These are phyloP conservation scores for Zaprionus kolodkinae DNA, from an alignment of 1,140 invertebrate species.

Conservation along the genomic window DNA sequence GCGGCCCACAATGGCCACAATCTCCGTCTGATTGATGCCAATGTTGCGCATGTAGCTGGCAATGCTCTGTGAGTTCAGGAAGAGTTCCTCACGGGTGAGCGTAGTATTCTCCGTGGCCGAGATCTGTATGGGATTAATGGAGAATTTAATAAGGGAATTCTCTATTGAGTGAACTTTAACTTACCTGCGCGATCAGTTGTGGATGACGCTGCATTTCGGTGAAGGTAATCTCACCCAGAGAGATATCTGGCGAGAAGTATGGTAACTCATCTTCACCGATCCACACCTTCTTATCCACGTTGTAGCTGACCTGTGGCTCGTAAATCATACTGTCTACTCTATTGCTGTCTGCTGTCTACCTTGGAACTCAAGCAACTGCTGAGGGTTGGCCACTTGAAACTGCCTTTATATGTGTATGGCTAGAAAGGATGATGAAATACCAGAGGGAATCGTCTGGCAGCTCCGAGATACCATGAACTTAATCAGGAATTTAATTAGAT, in stretches of 20 bases:
- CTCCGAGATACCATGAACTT: background rate
- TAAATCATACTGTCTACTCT: constrained; percentile 37
- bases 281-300: constrained; percentile 36
- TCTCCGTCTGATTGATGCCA: constrained; percentile 30
- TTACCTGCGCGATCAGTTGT: constrained; percentile 43
- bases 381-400: background rate
- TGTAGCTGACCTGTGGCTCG: constrained; percentile 29
- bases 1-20: constrained; percentile 41
- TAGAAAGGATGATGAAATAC: background rate
- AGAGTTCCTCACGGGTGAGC: constrained; percentile 40
- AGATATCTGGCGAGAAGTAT: constrained; percentile 28
- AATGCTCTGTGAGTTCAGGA: constrained; percentile 37
- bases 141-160: background rate
- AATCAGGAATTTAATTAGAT: constrained; percentile 31
- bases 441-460: background rate
- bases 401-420: constrained; percentile 19
- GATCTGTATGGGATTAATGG: constrained; percentile 15
- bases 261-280: constrained; percentile 21
- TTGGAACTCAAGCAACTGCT: constrained; percentile 16
- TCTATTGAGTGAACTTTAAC: background rate
- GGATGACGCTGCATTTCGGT: constrained; percentile 50
- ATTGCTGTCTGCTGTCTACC: background rate
- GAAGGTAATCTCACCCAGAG: constrained; percentile 47
- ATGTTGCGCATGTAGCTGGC: constrained; percentile 36
- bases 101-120: constrained; percentile 40